phyloP scores from a whole-genome alignment of 2,797 vertebrate species.

The Coregonus ussuriensis region DNA sequence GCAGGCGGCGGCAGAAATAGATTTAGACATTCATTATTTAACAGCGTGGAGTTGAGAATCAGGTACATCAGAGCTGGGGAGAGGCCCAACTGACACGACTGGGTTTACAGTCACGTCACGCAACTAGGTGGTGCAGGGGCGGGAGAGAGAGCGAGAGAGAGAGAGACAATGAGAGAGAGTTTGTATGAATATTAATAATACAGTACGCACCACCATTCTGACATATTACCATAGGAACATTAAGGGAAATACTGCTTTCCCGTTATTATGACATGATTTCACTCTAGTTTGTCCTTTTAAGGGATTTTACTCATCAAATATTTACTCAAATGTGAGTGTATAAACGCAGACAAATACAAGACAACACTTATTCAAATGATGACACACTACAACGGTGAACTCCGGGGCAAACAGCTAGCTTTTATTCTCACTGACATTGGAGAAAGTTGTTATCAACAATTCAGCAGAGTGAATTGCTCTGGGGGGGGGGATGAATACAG shows the following conservation, averaged over 20 bases:
- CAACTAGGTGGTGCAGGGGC: constrained; percentile 23
- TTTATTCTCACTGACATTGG: background rate
- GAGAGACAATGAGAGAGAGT: background rate
- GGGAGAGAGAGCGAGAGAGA: constrained; percentile 9
- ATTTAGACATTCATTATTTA: constrained; percentile 67
- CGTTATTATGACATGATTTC: too few relatives aligned
- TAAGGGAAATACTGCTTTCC: too few relatives aligned
- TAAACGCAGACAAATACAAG: background rate
- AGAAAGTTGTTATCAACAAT: background rate
- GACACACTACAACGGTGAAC: background rate
- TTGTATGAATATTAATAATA: too few relatives aligned
- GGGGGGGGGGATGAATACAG: background rate
- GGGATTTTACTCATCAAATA: background rate
- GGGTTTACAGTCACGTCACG: constrained; percentile 45
- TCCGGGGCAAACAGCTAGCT: background rate
- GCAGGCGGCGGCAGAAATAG: constrained; percentile 63
- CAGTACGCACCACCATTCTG: too few relatives aligned
- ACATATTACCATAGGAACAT: too few relatives aligned
- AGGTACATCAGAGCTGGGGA: constrained; percentile 43
- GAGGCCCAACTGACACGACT: constrained; percentile 35
- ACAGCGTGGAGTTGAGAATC: constrained; percentile 47
- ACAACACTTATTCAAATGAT: background rate
- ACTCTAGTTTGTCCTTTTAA: background rate
- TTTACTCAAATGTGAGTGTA: background rate
- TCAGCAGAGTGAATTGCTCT: background rate